phyloP scores from a whole-genome alignment of 2,113 vertebrate species.

The Neofelis nebulosa region DNA sequence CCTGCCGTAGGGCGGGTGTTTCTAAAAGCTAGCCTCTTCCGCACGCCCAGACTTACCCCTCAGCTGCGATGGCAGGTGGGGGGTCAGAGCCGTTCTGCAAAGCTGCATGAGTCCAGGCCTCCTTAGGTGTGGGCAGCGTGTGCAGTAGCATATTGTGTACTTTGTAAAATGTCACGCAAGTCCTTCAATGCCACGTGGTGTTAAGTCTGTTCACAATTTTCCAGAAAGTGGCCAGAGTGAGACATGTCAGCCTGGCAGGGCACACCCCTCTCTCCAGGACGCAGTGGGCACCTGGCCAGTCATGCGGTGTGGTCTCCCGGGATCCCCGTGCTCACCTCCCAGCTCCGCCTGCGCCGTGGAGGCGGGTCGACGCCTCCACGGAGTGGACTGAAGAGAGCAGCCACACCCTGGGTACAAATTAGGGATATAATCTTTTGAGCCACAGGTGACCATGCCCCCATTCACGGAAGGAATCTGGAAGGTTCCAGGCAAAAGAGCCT shows the following conservation, averaged over 20 bases:
- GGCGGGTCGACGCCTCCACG: fast-evolving
- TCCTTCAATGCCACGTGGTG: neutral
- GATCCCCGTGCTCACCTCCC: too few relatives aligned
- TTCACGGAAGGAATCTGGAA: neutral
- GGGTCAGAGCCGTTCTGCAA: neutral
- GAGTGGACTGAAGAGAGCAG: too few relatives aligned
- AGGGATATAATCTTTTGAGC: fast-evolving
- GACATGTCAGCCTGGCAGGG: neutral
- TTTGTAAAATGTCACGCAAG: too few relatives aligned
- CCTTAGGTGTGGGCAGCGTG: fast-evolving
- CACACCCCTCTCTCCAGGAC: too few relatives aligned
- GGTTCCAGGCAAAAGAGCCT: neutral
- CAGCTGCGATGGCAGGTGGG: fast-evolving
- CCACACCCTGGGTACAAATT: fast-evolving
- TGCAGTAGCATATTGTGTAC: fast-evolving
- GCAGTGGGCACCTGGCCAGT: neutral
- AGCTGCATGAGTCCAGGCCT: neutral
- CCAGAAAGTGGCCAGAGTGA: neutral
- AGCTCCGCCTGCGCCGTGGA: neutral
- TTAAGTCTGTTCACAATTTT: neutral
- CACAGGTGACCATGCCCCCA: neutral
- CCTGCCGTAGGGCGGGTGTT: conserved; percentile 80
- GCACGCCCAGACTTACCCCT: fast-evolving
- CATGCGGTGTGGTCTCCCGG: fast-evolving
- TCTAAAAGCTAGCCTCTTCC: fast-evolving